Conservation (phyloP, 1,140 invertebrate genomes). For the Trypoxylus dichotomus region DNA sequence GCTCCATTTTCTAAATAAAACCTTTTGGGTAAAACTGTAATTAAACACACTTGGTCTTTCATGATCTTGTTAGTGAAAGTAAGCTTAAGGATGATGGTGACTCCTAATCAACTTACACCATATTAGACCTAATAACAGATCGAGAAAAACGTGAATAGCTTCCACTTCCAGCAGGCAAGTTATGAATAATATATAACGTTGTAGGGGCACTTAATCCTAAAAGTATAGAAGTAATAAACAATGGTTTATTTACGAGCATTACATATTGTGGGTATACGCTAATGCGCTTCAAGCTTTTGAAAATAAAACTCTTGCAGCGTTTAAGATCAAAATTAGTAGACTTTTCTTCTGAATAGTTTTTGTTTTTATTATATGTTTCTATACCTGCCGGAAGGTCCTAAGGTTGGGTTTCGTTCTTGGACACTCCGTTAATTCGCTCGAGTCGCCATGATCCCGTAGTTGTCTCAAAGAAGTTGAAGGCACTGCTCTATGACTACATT, state of each 20-base stretch:
- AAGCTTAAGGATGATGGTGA: background rate
- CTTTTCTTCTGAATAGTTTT: background rate
- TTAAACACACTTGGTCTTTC: background rate
- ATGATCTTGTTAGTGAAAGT: background rate
- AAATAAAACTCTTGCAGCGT: background rate
- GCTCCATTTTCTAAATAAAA: background rate
- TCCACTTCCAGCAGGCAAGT: background rate
- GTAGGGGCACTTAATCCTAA: background rate
- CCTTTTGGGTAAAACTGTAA: background rate
- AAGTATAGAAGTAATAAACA: background rate
- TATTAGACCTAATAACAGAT: background rate
- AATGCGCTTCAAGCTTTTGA: background rate
- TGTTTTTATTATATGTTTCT: constrained; percentile 22
- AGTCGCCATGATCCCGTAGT: constrained; percentile 66
- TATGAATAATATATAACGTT: background rate
- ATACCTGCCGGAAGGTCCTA: constrained; percentile 93
- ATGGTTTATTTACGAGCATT: background rate
- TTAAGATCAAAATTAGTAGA: background rate
- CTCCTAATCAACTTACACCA: background rate
- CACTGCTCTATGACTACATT: constrained; percentile 58
- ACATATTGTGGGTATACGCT: background rate
- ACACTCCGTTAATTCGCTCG: constrained; percentile 94
- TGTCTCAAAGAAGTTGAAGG: constrained; percentile 80
- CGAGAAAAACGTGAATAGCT: background rate
- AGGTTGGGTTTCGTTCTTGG: constrained; percentile 94